Evolutionary conservation across 2,888 invertebrate genomes (phyloP).

Genomic region (Ethmia dodecea): DNA sequence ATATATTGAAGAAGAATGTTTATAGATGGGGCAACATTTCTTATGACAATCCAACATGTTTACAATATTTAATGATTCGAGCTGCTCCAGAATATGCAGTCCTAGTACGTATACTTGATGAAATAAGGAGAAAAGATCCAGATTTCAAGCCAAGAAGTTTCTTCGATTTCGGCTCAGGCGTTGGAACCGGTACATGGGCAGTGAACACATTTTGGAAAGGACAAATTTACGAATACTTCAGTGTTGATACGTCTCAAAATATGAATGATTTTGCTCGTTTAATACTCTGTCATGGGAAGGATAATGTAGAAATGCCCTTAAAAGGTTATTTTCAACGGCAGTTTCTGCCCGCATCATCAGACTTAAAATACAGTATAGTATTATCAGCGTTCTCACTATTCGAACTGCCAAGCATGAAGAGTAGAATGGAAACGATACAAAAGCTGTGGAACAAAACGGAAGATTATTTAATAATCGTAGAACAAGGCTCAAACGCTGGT

Average conservation of each 20-base stretch:
- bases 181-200: constrained; percentile 93
- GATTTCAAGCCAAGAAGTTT: constrained; percentile 85
- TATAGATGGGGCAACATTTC: constrained; percentile 86
- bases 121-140: constrained; percentile 81
- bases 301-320: constrained; percentile 75
- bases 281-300: constrained; percentile 82
- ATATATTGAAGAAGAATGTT: constrained; percentile 76
- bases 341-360: constrained; percentile 83
- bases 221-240: constrained; percentile 87
- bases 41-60: constrained; percentile 80
- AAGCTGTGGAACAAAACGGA: constrained; percentile 93
- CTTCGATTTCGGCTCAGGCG: constrained; percentile 95
- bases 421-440: constrained; percentile 82
- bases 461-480: constrained; percentile 88
- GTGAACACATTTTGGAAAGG: constrained; percentile 84
- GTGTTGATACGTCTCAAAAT: constrained; percentile 87
- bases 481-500: constrained; percentile 90
- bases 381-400: constrained; percentile 88
- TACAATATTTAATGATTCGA: constrained; percentile 85
- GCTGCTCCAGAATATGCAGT: constrained; percentile 87
- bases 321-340: constrained; percentile 86
- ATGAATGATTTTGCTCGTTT: constrained; percentile 90
- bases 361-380: constrained; percentile 85
- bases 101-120: constrained; percentile 82
- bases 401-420: constrained; percentile 83